These are phyloP conservation scores for Mya arenaria DNA, from an alignment of 1,140 invertebrate species.

Conservation along the genomic window DNA sequence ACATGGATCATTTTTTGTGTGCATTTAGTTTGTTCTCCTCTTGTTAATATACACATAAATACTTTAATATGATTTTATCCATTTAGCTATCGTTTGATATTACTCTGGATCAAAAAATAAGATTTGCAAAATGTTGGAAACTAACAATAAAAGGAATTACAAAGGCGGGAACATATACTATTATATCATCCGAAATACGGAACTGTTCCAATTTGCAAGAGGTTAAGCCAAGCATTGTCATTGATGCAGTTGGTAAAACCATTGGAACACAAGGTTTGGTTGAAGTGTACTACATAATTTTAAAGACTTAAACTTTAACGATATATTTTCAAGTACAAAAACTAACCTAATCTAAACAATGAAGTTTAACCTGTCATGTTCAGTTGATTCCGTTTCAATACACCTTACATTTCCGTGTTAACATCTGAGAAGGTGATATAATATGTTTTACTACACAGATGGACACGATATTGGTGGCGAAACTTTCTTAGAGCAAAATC, in stretches of 20 bases:
- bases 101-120: neutral
- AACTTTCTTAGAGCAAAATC: constrained; percentile 57
- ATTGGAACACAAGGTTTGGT: neutral
- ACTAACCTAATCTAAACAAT: no score
- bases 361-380: no score
- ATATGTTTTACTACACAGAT: no score
- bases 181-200: constrained; percentile 50
- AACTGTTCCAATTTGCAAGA: constrained; percentile 55
- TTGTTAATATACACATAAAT: neutral
- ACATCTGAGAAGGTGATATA: no score
- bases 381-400: no score
- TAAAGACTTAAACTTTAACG: no score
- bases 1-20: neutral
- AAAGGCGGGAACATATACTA: constrained; percentile 50
- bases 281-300: no score
- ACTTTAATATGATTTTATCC: neutral
- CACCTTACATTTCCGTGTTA: no score
- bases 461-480: constrained; percentile 39
- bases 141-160: constrained; percentile 57
- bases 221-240: constrained; percentile 47
- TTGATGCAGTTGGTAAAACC: constrained; percentile 57
- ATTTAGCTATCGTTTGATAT: constrained; percentile 28
- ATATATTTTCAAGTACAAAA: no score
- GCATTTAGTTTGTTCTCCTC: neutral
- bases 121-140: constrained; percentile 58